phyloP scores from a whole-genome alignment of 2,797 vertebrate species.

The Scyliorhinus canicula region DNA sequence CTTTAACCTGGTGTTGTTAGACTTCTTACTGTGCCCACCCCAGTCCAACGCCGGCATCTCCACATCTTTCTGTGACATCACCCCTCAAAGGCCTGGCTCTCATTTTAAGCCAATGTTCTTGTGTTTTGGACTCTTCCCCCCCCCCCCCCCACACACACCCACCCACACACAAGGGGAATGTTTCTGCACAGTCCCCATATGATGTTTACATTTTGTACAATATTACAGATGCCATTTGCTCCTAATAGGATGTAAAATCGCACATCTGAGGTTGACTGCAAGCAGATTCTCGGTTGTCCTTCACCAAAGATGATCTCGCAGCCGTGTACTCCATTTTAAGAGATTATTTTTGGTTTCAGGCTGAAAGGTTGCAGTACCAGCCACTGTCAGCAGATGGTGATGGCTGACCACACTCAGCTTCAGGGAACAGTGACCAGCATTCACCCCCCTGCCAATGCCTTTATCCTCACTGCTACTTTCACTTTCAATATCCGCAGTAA shows the following conservation, averaged over 20 bases:
- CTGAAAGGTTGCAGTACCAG: not conserved
- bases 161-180: not conserved
- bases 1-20: too few species aligned
- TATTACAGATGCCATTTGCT: not conserved
- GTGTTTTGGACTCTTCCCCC: not conserved
- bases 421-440: not conserved
- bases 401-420: not conserved
- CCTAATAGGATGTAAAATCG: not conserved
- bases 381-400: not conserved
- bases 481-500: not conserved
- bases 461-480: too few species aligned
- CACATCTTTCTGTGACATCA: not conserved
- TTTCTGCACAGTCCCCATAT: not conserved
- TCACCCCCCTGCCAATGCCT: too few species aligned
- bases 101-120: not conserved
- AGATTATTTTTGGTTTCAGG: not conserved
- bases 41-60: too few species aligned
- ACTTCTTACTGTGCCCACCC: too few species aligned
- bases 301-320: not conserved
- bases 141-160: too few species aligned
- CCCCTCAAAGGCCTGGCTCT: not conserved
- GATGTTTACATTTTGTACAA: not conserved
- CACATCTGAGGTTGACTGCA: not conserved
- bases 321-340: not conserved
- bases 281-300: not conserved